A percentile compares a stretch with the other conserved stretches of the same genome.
Evolutionary conservation across 2,888 invertebrate genomes (phyloP).

Genomic region (Punctoribates punctum): DNA sequence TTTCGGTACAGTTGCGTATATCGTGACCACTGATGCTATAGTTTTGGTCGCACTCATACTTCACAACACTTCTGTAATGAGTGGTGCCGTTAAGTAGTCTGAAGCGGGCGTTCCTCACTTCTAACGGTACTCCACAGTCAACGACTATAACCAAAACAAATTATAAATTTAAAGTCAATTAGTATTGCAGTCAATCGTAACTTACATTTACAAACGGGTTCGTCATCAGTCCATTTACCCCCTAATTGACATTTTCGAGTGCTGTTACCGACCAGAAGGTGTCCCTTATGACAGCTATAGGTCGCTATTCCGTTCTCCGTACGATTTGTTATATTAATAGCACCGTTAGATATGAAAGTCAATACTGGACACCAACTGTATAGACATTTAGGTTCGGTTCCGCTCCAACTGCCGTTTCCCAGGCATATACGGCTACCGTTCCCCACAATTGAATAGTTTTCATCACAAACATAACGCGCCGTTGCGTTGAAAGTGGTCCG

Average conservation of each 20-base stretch:
- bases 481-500: constrained; percentile 74
- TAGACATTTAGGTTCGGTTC: constrained; percentile 50
- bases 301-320: constrained; percentile 72
- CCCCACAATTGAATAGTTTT: constrained; percentile 80
- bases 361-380: constrained; percentile 68
- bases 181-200: constrained; percentile 24
- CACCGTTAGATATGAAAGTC: constrained; percentile 70
- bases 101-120: constrained; percentile 76
- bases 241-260: constrained; percentile 76
- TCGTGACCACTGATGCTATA: constrained; percentile 68
- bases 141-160: constrained; percentile 45
- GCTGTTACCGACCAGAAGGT: constrained; percentile 74
- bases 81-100: constrained; percentile 65
- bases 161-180: constrained; percentile 12
- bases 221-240: constrained; percentile 69
- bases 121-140: constrained; percentile 73
- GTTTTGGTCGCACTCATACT: constrained; percentile 61
- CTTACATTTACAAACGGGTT: constrained; percentile 49
- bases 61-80: constrained; percentile 48
- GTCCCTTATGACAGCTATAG: constrained; percentile 76
- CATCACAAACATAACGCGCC: constrained; percentile 72
- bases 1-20: constrained; percentile 52
- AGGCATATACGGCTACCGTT: constrained; percentile 53
- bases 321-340: constrained; percentile 67
- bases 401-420: constrained; percentile 50